phyloP scores from a whole-genome alignment of 1,140 invertebrate species.

The Pseudachorutes palmiensis region DNA sequence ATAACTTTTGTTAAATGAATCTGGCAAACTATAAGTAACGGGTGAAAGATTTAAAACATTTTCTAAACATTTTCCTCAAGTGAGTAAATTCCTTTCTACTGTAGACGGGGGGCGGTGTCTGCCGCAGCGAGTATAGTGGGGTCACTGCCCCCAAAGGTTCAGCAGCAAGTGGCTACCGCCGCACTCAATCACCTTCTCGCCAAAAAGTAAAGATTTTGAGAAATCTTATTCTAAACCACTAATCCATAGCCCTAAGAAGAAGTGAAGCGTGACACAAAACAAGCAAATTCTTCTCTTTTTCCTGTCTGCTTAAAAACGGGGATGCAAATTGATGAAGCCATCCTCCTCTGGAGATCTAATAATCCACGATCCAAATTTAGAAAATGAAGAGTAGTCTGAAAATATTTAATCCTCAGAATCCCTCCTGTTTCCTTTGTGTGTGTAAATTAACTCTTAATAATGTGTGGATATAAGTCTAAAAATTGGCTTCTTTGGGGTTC shows the following conservation, averaged over 20 bases:
- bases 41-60: too few species aligned
- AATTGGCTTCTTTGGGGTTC: too few species aligned
- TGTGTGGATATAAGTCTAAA: too few species aligned
- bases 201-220: slow-evolving; percentile 28
- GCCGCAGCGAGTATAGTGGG: slow-evolving; percentile 34
- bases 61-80: too few species aligned
- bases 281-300: not conserved
- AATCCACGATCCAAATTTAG: too few species aligned
- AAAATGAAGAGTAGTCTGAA: too few species aligned
- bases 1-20: slow-evolving; percentile 12
- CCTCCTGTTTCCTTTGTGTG: too few species aligned
- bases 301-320: not conserved
- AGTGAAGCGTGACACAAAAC: slow-evolving; percentile 13
- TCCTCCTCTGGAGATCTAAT: not conserved
- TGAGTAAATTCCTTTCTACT: slow-evolving; percentile 31
- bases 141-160: slow-evolving; percentile 36
- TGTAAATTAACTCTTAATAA: too few species aligned
- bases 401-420: too few species aligned
- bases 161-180: slow-evolving; percentile 38
- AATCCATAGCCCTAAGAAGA: slow-evolving; percentile 29
- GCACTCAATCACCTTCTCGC: slow-evolving; percentile 36
- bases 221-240: slow-evolving; percentile 15
- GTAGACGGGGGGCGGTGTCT: slow-evolving; percentile 34
- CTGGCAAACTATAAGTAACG: not conserved
- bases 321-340: not conserved